Evolutionary conservation across 2,888 invertebrate species (phyloP).

Genomic region (Napeogenes inachia): DNA sequence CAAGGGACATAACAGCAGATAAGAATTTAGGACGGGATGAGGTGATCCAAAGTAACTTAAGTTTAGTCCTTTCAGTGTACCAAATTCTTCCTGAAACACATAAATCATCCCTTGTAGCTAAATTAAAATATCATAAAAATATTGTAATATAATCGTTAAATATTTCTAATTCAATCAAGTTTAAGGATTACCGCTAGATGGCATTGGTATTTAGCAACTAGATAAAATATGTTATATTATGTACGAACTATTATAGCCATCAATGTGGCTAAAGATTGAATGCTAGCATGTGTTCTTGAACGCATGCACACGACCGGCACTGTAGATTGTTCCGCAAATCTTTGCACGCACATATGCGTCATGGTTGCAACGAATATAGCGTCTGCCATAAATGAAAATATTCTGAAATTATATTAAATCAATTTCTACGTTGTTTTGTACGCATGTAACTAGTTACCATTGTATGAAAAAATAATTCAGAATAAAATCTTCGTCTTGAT

Average conservation of each 20-base stretch:
- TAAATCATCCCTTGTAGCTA: not conserved
- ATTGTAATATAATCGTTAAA: no score
- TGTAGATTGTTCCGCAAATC: slow-evolving; percentile 52
- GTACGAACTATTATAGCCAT: slow-evolving; percentile 57
- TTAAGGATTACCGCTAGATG: no score
- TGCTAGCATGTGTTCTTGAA: slow-evolving; percentile 58
- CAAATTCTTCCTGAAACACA: slow-evolving; percentile 54
- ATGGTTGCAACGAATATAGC: slow-evolving; percentile 58
- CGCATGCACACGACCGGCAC: slow-evolving; percentile 64
- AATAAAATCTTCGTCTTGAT: slow-evolving; percentile 1
- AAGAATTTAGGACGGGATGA: slow-evolving; percentile 63
- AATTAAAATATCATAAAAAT: not conserved
- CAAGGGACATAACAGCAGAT: slow-evolving; percentile 62
- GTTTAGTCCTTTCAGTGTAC: slow-evolving; percentile 43
- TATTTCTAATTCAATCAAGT: no score
- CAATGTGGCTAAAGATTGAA: slow-evolving; percentile 57
- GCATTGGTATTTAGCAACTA: not conserved
- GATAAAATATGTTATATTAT: not conserved
- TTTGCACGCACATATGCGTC: slow-evolving; percentile 55
- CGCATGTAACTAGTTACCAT: not conserved
- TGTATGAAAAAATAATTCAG: slow-evolving; percentile 6
- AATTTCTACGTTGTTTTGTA: no score
- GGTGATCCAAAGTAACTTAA: slow-evolving; percentile 56
- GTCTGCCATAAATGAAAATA: slow-evolving; percentile 63
- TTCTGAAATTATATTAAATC: slow-evolving; percentile 36